phyloP scores from a whole-genome alignment of 2,113 vertebrate species.

The Prionailurus bengalensis region DNA sequence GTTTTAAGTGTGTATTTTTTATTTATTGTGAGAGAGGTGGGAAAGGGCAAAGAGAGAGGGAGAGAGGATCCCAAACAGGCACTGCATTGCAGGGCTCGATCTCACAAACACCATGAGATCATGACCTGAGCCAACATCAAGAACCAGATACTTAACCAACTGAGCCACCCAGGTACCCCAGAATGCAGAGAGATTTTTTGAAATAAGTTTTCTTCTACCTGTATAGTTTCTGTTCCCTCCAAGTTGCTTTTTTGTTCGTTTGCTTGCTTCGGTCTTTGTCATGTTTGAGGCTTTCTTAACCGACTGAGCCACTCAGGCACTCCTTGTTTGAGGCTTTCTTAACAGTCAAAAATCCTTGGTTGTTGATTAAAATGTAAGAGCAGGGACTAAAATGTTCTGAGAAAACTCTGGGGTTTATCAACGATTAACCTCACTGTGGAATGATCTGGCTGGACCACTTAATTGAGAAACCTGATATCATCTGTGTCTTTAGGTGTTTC shows the following conservation, averaged over 20 bases:
- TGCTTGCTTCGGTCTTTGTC: not conserved
- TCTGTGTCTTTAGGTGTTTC: not conserved
- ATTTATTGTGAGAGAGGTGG: not conserved
- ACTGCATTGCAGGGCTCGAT: not conserved
- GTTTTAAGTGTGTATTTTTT: not conserved
- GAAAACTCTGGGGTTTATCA: constrained; percentile 38
- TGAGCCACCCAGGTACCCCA: not conserved
- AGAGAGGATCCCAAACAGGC: not conserved
- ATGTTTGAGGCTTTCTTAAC: not conserved
- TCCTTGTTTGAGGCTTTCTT: not conserved
- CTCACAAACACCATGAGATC: not conserved
- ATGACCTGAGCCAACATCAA: not conserved
- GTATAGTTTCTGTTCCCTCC: not conserved
- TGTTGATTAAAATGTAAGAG: not conserved
- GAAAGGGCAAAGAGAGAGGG: not conserved
- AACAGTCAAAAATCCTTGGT: not conserved
- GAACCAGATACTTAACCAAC: not conserved
- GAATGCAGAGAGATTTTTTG: not conserved
- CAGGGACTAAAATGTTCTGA: constrained; percentile 30
- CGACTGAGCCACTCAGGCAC: too few relatives aligned
- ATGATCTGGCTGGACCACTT: not conserved
- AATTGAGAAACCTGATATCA: not conserved
- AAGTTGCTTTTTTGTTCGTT: not conserved
- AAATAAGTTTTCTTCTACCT: not conserved
- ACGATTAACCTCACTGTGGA: not conserved